Base-by-base conservation (phyloP, 2,888 invertebrate genomes). In the Thymelicus acteon region DNA sequence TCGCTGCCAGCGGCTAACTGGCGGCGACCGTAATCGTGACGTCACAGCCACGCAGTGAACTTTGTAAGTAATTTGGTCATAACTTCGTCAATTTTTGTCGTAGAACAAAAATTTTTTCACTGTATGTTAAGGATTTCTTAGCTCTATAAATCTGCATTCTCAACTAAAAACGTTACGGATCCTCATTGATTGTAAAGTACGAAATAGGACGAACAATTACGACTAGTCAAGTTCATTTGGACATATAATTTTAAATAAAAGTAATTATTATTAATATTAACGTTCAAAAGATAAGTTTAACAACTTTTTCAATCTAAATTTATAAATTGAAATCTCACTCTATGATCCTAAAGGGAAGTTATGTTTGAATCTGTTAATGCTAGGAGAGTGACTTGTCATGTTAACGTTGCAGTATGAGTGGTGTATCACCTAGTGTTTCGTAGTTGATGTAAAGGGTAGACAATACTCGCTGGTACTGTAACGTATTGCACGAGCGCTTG, bases 161-260 rank as follows among this genome's bases (percentile, higher is more conserved):
- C n/a, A n/a, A n/a, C n/a, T n/a, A n/a, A n/a, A n/a, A n/a, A n/a
- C n/a, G n/a, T n/a, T n/a, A n/a, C n/a, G n/a, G n/a, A n/a, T n/a
- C n/a, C n/a, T n/a, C n/a, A n/a, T 66, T 67, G 73, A 73, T 73
- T 73, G 67, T 77, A 75, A 73, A 71, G 57, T 67, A 68, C 40
- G 60, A 65, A 68, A 66, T 75, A 73, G 72, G 54, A 67, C 37
- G 67, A 72, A 72, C 65, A 69, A 71, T 71, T 67, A 64, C 66
- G 63, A 72, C 78, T 78, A 78, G 78, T 78, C 78, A 78, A 71
- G 74, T 75, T 73, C 71, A 65, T 72, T 70, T 63, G 71, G 71
- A 71, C 64, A 48, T 48, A 54, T 67, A 62, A 66, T 62, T 62
- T 71, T 62, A 67, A 67, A 63, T n/a, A 49, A 40, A 57, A 61